Conservation (phyloP, 2,113 vertebrate species). For the Bos javanicus region DNA sequence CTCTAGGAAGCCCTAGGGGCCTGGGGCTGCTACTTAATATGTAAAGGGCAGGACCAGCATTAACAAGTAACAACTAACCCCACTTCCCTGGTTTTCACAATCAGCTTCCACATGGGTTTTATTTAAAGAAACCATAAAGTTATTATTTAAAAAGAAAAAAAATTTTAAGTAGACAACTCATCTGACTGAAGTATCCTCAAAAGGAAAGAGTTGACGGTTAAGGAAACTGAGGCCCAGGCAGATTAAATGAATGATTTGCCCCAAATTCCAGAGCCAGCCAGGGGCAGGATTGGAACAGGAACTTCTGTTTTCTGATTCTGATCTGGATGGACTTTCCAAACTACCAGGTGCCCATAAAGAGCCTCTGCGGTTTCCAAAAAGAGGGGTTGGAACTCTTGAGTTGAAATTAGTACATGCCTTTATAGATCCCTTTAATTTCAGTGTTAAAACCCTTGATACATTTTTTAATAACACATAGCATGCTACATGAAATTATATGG, state of each 20-base stretch:
- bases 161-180: background rate
- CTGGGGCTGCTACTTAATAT: background rate
- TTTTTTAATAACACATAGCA: background rate
- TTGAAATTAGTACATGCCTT: background rate
- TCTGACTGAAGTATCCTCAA: background rate
- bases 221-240: background rate
- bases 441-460: background rate
- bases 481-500: background rate
- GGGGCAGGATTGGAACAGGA: background rate
- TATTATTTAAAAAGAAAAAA: constrained; percentile 8
- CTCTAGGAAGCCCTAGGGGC: background rate
- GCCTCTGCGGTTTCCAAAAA: background rate
- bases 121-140: background rate
- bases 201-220: background rate
- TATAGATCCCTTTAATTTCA: background rate
- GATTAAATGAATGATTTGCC: background rate
- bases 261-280: background rate
- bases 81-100: background rate
- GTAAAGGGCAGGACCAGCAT: background rate
- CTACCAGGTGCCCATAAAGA: background rate
- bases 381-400: background rate
- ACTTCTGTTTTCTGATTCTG: background rate
- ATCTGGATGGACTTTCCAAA: background rate
- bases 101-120: background rate
- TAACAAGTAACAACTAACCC: background rate